Evolutionary conservation across 64 coral and sea anemone genomes (phyloP).

Genomic region (Stichodactyla helianthus): DNA sequence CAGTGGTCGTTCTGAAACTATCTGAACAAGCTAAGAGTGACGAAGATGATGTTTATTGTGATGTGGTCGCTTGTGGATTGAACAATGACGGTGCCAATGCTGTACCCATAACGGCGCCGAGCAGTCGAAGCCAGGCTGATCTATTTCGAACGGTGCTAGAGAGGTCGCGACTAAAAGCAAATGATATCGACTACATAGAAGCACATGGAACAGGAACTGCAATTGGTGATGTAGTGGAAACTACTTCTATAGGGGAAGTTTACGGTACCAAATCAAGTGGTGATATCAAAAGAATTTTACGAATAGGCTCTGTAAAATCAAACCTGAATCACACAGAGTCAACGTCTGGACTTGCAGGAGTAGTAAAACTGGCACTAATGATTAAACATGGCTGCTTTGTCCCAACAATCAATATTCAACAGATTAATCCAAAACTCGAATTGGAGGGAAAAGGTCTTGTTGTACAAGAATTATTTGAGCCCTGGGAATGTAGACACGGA

Average conservation of each 20-base stretch:
- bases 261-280: conserved; percentile 2
- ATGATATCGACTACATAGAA: conserved; percentile 50
- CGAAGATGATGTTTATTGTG: no score
- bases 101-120: no score
- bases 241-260: conserved; percentile 22
- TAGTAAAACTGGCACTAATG: conserved; percentile 68
- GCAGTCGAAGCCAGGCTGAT: no score
- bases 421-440: conserved; percentile 64
- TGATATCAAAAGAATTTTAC: conserved; percentile 13
- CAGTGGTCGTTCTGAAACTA: no score
- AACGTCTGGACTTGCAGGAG: conserved; percentile 68
- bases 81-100: no score
- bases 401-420: conserved; percentile 60
- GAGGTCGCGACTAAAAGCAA: conserved; percentile 31
- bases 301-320: conserved; percentile 67
- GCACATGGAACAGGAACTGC: conserved; percentile 71
- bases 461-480: conserved; percentile 32
- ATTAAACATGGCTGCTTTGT: conserved; percentile 51
- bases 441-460: conserved; percentile 37
- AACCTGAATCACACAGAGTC: conserved; percentile 89
- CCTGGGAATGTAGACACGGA: conserved; percentile 23
- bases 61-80: no score
- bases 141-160: conserved; percentile 29
- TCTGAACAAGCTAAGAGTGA: no score
- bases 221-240: conserved; percentile 59